Percentiles rank a stretch among this genome's conserved stretches.
phyloP scores from a whole-genome alignment of 2,113 vertebrate species.

The Semnornis frantzii region DNA sequence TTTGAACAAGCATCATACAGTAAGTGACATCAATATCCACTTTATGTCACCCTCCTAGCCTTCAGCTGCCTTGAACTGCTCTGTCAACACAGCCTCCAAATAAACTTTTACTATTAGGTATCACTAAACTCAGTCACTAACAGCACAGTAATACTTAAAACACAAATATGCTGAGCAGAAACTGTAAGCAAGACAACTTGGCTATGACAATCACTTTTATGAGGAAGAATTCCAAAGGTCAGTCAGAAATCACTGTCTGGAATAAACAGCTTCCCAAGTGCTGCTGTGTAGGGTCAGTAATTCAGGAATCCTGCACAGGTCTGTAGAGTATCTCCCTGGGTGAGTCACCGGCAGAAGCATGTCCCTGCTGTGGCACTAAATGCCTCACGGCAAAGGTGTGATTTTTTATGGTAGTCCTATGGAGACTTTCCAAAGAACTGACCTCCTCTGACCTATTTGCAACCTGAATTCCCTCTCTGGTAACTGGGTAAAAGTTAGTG shows the following conservation, averaged over 20 bases:
- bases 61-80: neutral
- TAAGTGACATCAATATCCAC: neutral
- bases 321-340: neutral
- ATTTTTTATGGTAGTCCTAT: neutral
- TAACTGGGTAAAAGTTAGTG: neutral
- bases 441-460: neutral
- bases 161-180: neutral
- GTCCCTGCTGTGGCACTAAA: neutral
- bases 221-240: neutral
- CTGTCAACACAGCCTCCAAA: neutral
- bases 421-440: neutral
- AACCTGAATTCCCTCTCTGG: neutral
- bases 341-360: neutral
- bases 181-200: neutral
- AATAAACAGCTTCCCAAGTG: neutral
- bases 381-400: neutral
- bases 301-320: neutral
- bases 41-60: neutral
- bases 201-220: neutral
- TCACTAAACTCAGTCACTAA: neutral
- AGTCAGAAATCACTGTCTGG: neutral
- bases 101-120: neutral
- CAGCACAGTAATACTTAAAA: neutral
- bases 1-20: neutral
- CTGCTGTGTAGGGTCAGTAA: neutral